Conservation (phyloP, 2,797 vertebrate species). For the Pitangus sulphuratus region DNA sequence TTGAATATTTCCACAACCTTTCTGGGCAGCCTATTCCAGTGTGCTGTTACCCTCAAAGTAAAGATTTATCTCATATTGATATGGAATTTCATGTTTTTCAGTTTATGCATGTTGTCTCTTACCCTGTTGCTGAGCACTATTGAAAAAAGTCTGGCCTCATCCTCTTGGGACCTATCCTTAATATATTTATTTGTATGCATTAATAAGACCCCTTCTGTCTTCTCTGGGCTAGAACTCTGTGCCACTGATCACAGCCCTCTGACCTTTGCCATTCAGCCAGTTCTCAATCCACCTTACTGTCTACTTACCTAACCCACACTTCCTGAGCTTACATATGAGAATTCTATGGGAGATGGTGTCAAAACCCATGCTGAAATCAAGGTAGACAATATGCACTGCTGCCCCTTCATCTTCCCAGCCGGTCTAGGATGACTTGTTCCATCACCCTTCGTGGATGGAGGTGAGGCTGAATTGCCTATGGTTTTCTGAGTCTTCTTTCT, state of each 20-base stretch:
- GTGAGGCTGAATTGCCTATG: background rate
- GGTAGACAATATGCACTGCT: background rate
- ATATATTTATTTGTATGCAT: background rate
- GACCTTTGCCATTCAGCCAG: background rate
- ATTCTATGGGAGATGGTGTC: background rate
- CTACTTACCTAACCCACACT: background rate
- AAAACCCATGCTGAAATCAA: background rate
- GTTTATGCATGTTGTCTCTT: background rate
- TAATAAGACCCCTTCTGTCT: background rate
- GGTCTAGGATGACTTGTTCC: background rate
- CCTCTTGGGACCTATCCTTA: background rate
- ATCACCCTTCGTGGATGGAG: background rate
- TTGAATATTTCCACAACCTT: background rate
- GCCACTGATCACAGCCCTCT: background rate
- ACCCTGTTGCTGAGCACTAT: background rate
- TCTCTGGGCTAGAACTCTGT: background rate
- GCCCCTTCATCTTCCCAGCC: background rate
- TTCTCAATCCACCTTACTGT: background rate
- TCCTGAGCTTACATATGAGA: background rate
- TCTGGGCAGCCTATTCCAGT: background rate
- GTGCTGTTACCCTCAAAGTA: background rate
- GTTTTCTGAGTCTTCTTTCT: background rate
- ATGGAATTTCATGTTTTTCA: background rate
- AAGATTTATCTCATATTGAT: background rate
- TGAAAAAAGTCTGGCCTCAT: background rate